Percentiles rank a stretch among this genome's conserved stretches.
These are phyloP conservation scores for Halcyon senegalensis DNA, from an alignment of 2,113 vertebrate species.

Conservation along the genomic window DNA sequence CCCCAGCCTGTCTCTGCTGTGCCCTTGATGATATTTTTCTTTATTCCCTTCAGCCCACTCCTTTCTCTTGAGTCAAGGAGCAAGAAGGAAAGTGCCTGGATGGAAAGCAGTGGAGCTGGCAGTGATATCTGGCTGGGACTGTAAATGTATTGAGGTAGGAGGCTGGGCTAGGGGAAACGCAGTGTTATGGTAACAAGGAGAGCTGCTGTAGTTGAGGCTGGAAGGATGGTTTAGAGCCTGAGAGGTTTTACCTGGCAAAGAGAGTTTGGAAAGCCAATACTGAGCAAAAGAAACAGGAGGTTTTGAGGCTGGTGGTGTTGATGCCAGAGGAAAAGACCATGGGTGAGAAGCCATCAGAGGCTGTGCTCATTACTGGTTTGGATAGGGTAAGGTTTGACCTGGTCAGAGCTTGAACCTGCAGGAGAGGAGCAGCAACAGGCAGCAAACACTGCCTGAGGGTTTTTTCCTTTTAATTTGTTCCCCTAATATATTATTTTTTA, in stretches of 20 bases:
- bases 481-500: fast-evolving
- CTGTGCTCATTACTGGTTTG: neutral
- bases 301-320: neutral
- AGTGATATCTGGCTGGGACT: neutral
- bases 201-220: neutral
- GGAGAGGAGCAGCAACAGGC: neutral
- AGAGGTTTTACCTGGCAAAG: neutral
- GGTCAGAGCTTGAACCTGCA: neutral
- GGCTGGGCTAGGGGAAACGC: neutral
- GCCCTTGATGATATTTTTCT: neutral
- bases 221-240: neutral
- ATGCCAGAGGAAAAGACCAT: neutral
- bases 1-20: neutral
- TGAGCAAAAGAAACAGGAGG: neutral
- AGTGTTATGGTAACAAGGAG: fast-evolving
- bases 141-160: neutral
- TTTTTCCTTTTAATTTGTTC: neutral
- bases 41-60: neutral
- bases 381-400: neutral
- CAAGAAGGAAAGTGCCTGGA: neutral
- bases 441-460: fast-evolving
- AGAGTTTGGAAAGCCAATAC: neutral
- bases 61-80: neutral
- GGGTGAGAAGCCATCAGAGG: neutral
- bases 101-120: neutral